Evolutionary conservation across 2,113 vertebrate species (phyloP), one percentile per base, ranked within the genome.

Genomic region (Epinephelus cyanopodus): DNA sequence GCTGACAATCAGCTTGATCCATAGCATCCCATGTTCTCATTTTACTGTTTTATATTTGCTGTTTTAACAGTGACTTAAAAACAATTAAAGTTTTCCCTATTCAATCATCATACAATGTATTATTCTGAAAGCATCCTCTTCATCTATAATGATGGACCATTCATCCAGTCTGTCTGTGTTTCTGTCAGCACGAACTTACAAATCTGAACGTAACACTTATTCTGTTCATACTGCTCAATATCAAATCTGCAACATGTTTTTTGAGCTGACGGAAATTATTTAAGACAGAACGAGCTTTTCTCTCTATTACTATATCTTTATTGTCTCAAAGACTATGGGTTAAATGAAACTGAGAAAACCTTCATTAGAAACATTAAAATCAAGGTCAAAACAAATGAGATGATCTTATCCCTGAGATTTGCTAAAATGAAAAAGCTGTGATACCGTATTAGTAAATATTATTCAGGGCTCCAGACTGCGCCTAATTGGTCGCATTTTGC

Each of bases 371-470:
- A 14, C 47, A 47, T 14, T 2, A 33, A 58, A 6, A 70, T 57
- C 65, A 62, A 69, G 64, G 72, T 63, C 15, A 56, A 5, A 68
- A 61, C 42, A 39, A 58, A 62, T 53, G 47, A 10, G 9, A 56
- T 42, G 19, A 62, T 27, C n/a, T 23, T 62, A 39, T 63, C 47
- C 19, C 18, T 54, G 8, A 12, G 9, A 29, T 11, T 19, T 50
- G 23, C 27, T 47, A 17, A 67, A 21, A 19, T 19, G 9, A 50
- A 25, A 45, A 27, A 47, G 45, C 19, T 17, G 3, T 61, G 33
- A 47, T 54, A 75, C 64, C 56, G n/a, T 61, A 39, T 37, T 17
- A 48, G 6, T 3, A 57, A 67, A 19, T 8, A 45, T 37, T 77
- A 45, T 33, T n/a, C n/a, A n/a, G n/a, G n/a, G n/a, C n/a, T n/a